Conservation (phyloP, 2,113 vertebrate species). For the Daphoenositta chrysoptera region DNA sequence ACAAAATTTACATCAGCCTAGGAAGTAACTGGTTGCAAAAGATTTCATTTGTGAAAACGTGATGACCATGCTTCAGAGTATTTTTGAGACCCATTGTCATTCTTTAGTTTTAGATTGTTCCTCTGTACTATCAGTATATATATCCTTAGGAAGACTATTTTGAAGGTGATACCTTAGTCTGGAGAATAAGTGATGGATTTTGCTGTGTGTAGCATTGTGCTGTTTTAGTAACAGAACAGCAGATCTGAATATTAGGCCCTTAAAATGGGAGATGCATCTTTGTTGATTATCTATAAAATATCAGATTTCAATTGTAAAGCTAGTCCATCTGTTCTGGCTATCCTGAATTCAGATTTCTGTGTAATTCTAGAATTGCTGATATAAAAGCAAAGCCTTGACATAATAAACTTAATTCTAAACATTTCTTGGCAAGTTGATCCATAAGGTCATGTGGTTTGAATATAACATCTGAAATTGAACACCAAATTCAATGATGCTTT, state of each 20-base stretch:
- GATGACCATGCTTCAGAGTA: neutral
- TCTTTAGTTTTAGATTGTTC: neutral
- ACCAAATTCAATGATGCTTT: neutral
- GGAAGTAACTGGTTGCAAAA: neutral
- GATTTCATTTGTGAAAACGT: accelerated
- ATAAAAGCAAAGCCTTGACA: neutral
- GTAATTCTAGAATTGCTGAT: neutral
- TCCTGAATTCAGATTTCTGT: neutral
- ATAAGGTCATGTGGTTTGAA: neutral
- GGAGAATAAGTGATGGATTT: neutral
- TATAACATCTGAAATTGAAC: neutral
- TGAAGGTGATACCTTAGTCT: neutral
- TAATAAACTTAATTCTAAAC: neutral
- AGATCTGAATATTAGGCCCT: neutral
- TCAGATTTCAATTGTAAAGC: neutral
- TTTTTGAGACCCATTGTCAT: neutral
- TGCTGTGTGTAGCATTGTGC: neutral
- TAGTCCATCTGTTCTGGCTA: neutral
- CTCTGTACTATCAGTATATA: neutral
- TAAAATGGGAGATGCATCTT: neutral
- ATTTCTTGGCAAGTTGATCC: neutral
- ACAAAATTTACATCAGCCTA: neutral
- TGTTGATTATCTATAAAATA: neutral
- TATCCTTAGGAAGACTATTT: neutral
- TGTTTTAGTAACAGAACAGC: neutral